These are phyloP conservation scores for Poeciliopsis infans DNA, from an alignment of 2,797 vertebrate genomes.

Conservation along the genomic window DNA sequence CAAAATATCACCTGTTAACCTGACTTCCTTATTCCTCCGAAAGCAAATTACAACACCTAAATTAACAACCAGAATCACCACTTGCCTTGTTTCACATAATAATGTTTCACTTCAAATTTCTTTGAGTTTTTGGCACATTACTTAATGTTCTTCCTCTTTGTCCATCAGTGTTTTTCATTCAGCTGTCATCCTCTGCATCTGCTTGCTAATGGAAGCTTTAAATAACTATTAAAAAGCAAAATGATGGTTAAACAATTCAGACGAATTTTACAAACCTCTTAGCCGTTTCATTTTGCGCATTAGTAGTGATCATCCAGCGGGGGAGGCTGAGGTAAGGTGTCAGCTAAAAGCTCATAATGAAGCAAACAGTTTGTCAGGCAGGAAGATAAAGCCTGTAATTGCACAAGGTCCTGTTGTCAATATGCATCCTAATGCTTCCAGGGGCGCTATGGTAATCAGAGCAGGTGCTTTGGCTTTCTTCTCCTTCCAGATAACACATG, in stretches of 20 bases:
- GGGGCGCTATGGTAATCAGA: conserved; percentile 40
- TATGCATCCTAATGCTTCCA: conserved; percentile 56
- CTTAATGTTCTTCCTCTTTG: conserved; percentile 28
- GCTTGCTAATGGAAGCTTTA: conserved; percentile 60
- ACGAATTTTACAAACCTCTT: conserved; percentile 67
- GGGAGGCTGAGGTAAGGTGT: conserved; percentile 58
- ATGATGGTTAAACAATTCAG: conserved; percentile 61
- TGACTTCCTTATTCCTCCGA: not conserved
- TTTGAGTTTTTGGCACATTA: conserved; percentile 32
- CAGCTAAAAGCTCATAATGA: conserved; percentile 72
- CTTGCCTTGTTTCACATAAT: not conserved
- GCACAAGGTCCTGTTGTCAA: conserved; percentile 53
- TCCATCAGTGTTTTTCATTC: conserved; percentile 37
- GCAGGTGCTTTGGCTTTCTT: conserved; percentile 34
- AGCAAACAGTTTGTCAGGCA: conserved; percentile 59
- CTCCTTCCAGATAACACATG: conserved; percentile 33
- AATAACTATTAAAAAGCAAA: conserved; percentile 55
- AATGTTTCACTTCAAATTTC: conserved; percentile 21
- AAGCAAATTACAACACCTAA: not conserved
- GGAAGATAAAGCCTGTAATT: conserved; percentile 71
- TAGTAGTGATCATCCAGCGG: conserved; percentile 59
- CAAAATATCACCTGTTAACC: not conserved
- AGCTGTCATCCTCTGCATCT: conserved; percentile 45
- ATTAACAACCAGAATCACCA: not conserved
- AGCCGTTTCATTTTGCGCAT: conserved; percentile 59